These are phyloP conservation scores for Bombus difficillimus DNA, from an alignment of 1,140 invertebrate species.

Conservation along the genomic window DNA sequence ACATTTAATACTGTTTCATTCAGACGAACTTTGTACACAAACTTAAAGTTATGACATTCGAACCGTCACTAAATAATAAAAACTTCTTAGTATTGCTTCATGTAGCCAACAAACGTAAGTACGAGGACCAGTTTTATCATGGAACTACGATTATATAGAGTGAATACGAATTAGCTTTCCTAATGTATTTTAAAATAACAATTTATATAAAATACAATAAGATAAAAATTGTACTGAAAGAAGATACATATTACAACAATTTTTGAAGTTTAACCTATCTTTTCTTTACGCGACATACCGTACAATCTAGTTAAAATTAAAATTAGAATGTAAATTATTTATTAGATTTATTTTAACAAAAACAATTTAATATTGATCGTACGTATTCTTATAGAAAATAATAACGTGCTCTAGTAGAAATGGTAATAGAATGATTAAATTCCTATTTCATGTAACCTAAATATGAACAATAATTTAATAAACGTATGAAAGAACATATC, in stretches of 20 bases:
- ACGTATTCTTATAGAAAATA: no score
- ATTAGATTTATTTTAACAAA: no score
- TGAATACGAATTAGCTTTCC: neutral
- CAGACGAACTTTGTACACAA: neutral
- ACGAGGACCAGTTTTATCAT: neutral
- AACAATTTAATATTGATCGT: no score
- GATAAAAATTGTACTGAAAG: neutral
- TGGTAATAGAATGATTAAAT: no score
- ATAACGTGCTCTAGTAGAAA: no score
- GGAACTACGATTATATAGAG: neutral
- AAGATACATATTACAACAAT: neutral
- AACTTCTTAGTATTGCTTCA: no score
- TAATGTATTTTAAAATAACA: neutral
- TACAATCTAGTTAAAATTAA: neutral
- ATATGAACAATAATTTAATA: no score
- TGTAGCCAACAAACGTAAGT: neutral
- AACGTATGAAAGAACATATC: no score
- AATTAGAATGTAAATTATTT: neutral
- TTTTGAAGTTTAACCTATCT: neutral
- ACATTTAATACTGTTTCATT: neutral
- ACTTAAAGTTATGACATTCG: neutral
- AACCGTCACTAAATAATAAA: neutral
- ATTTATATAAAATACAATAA: neutral
- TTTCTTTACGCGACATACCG: no score
- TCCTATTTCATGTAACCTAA: no score